Base-by-base conservation (phyloP, 2,113 vertebrate genomes). In the Scopus umbretta region DNA sequence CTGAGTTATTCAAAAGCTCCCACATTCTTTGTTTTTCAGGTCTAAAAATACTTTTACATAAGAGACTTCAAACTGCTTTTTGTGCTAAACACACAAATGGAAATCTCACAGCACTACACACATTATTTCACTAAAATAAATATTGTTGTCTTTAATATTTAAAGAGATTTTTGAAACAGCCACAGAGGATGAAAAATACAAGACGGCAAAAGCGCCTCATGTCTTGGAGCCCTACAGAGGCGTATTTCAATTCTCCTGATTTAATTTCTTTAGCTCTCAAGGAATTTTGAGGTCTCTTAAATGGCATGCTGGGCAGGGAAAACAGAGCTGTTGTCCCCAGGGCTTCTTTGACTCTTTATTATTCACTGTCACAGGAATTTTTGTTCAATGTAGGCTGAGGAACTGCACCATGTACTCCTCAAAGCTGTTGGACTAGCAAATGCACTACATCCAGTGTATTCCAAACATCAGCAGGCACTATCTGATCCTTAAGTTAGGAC, bases 91-190 rank as follows among this genome's bases (percentile, higher is more conserved):
- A 91, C 32, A 97, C 58, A 91, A 92, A 85, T 85, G 86, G 86
- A 95, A 97, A 94, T 95, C 81, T 95, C 91, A 34, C 58, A 58
- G 70, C 63, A n/a, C 84, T 79, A 73, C 81, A 70, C 49, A 85
- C 26, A 40, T 85, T 94, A 92, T 95, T 95, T 92, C 89, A 85
- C 70, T 87, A 95, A 95, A 96, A 97, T 94, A 97, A 97, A 97
- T 95, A 97, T 76, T 94, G 66, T 89, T 95, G 84, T 55, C 61
- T 92, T 97, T 95, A 97, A 96, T 97, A 97, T 97, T 97, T 96
- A 95, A 97, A 96, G 71, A 85, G 62, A 72, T 82, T 84, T 95
- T 94, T 95, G 91, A 91, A 97, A 82, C 74, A 94, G 70, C 55
- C 78, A 81, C 70, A 14, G 84, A 87, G n/a, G 70, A 96, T 95